These are phyloP conservation scores for Lasius fuliginosus DNA, from an alignment of 2,888 invertebrate genomes.

Conservation along the genomic window DNA sequence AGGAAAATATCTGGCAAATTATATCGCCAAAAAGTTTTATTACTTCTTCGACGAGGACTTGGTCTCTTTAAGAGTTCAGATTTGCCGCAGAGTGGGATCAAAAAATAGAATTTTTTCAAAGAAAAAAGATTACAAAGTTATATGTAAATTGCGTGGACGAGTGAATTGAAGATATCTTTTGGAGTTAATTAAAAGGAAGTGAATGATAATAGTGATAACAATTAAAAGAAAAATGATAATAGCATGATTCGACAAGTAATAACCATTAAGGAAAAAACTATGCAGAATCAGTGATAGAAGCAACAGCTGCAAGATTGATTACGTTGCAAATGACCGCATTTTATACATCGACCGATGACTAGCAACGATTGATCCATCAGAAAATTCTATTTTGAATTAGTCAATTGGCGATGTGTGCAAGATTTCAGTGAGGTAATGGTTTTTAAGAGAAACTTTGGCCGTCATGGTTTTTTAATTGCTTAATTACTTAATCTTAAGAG, in stretches of 20 bases:
- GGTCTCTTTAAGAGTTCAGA: not conserved
- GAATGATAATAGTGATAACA: not conserved
- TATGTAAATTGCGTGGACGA: not conserved
- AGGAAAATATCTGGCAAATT: slow-evolving; percentile 21
- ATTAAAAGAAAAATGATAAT: slow-evolving; percentile 9
- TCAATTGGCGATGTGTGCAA: not conserved
- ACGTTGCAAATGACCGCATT: too few relatives aligned
- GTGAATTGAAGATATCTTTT: not conserved
- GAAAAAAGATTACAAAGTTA: not conserved
- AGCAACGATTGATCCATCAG: too few relatives aligned
- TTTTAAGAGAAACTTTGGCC: not conserved
- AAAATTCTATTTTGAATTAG: too few relatives aligned
- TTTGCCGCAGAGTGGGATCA: not conserved
- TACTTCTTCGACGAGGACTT: not conserved
- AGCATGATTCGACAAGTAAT: not conserved
- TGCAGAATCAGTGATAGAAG: not conserved
- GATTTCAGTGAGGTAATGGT: slow-evolving; percentile 19
- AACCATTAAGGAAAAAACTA: not conserved
- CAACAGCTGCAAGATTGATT: not conserved
- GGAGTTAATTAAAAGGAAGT: not conserved
- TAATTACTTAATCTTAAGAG: not conserved
- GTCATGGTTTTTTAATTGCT: not conserved
- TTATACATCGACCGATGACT: too few relatives aligned
- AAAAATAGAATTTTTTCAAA: not conserved
- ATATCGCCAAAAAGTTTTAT: not conserved